A percentile compares a stretch with the other conserved stretches of the same genome.
Evolutionary conservation across 2,888 invertebrate genomes (phyloP).

Genomic region (Callyntrura guangdongensis): DNA sequence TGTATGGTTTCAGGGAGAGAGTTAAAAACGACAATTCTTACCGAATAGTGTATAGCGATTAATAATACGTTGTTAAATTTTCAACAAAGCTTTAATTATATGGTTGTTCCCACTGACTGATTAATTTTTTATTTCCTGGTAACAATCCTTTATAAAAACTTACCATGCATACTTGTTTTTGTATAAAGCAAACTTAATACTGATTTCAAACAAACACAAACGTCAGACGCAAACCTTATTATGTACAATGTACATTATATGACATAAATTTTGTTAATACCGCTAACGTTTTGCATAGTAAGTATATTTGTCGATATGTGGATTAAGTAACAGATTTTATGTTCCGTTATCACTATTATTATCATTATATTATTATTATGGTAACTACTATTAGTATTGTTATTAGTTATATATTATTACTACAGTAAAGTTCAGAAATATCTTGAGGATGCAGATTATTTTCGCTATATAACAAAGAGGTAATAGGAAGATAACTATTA

Average conservation of each 20-base stretch:
- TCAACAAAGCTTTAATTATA: conserved; percentile 61
- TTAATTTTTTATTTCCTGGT: conserved; percentile 78
- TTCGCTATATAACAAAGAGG: conserved; percentile 59
- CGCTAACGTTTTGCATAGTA: conserved; percentile 16
- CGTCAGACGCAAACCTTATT: conserved; percentile 25
- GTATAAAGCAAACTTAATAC: conserved; percentile 3
- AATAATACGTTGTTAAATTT: conserved; percentile 5
- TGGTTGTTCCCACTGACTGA: conserved; percentile 80
- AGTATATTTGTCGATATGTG: neutral
- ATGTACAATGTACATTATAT: conserved; percentile 30
- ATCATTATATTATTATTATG: no score
- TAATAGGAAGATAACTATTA: neutral
- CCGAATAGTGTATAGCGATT: neutral
- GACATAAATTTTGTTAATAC: neutral
- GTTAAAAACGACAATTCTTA: no score
- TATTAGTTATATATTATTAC: neutral
- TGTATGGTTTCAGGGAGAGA: neutral
- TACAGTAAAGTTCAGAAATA: conserved; percentile 9
- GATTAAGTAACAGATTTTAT: neutral
- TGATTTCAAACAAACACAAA: conserved; percentile 12
- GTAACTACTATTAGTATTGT: no score
- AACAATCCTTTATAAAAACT: conserved; percentile 73
- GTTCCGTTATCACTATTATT: conserved; percentile 20
- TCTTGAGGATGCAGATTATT: conserved; percentile 57
- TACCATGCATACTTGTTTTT: conserved; percentile 52